Evolutionary conservation across 2,113 vertebrate genomes (phyloP), one percentile per base, ranked within the genome.

Genomic region (Etia nguti): DNA sequence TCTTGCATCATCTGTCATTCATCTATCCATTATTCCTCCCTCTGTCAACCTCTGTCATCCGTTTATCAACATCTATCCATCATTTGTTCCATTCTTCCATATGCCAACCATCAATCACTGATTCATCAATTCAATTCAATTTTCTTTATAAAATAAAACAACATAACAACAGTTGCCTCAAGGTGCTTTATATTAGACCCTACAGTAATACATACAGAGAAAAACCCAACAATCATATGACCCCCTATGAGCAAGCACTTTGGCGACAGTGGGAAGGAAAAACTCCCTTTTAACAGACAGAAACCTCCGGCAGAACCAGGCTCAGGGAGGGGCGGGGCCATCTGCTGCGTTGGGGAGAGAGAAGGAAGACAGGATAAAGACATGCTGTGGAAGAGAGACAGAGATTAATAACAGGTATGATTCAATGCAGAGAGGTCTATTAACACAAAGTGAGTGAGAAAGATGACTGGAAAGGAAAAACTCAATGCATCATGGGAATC

Each of bases 371-470:
- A 57, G 55, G 12, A 57, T 26, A 26, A 57, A 57, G 55, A 57
- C 55, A 26, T 10, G 12, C 22, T 57, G 55, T 57, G 55, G 6
- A 57, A 15, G 22, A 57, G 55, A 57, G 55, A 26, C 55, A 26
- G 55, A 57, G 22, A 0, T 57, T 26, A 57, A 26, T 3, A 4
- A 57, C 12, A 6, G 6, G 5, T 29, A 0, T 57, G 12, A 57
- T 57, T 57, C 22, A 26, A 57, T 26, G 55, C 6, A 31, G 6
- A 31, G 6, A 31, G 29, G 29, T 29, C 29, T 26, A 13, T 56
- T 56, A 56, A 26, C 55, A 38, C 36, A 38, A 1, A 38, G 36
- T 38, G 36, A 38, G 9, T 9, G 36, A 38, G 6, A 2, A 31
- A 31, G 31, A 5, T 29, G 29, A 29, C 29, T 29, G 29, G 29